Conservation (phyloP, 2,113 vertebrate species). For the Oreochromis niloticus region DNA sequence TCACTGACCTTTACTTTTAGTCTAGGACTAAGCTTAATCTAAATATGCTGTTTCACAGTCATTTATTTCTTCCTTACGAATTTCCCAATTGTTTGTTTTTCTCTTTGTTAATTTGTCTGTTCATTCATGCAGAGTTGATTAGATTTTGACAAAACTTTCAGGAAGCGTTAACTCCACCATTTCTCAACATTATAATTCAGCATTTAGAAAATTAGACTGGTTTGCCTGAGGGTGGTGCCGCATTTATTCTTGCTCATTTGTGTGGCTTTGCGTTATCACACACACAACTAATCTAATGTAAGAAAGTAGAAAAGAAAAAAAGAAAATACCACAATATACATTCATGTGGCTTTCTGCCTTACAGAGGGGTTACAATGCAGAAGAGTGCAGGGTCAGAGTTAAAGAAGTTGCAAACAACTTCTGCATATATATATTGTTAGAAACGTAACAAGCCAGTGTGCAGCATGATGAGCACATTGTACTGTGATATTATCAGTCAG, state of each 20-base stretch:
- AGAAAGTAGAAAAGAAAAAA: neutral
- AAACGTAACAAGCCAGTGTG: neutral
- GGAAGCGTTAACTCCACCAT: neutral
- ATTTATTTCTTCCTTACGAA: neutral
- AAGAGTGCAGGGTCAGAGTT: neutral
- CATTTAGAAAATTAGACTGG: neutral
- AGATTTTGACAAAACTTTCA: neutral
- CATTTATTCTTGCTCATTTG: neutral
- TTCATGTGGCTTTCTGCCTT: neutral
- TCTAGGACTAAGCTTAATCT: neutral
- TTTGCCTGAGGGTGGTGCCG: neutral
- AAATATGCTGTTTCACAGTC: neutral
- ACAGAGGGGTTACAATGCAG: neutral
- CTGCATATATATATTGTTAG: neutral
- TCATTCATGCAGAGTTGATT: neutral
- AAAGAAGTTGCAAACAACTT: neutral
- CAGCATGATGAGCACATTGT: rapidly evolving
- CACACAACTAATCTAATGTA: neutral
- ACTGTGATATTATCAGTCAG: neutral
- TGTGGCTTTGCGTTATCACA: neutral
- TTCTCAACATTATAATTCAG: neutral
- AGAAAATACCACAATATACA: neutral
- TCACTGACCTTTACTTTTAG: neutral
- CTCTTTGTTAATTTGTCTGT: neutral
- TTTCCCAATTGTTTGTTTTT: neutral